Evolutionary conservation across 2,888 invertebrate species (phyloP).

Genomic region (Mystacides longicornis): DNA sequence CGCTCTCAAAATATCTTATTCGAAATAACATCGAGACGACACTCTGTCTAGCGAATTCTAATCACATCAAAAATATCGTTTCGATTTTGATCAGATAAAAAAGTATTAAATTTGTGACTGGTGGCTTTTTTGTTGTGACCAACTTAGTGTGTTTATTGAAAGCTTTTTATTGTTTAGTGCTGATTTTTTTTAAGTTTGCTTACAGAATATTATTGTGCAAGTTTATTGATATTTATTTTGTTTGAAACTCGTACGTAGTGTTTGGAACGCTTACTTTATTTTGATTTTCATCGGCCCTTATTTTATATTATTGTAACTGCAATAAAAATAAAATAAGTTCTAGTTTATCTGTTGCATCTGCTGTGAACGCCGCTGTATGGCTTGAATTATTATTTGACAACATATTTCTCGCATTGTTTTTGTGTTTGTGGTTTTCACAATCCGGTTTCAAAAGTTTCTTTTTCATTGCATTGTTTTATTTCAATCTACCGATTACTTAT

Average conservation of each 20-base stretch:
- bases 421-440: constrained; percentile 12
- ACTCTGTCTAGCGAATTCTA: constrained; percentile 2
- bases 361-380: constrained; percentile 3
- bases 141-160: not conserved
- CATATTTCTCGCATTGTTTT: constrained; percentile 11
- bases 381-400: constrained; percentile 10
- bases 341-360: constrained; percentile 4
- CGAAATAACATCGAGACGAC: constrained; percentile 1
- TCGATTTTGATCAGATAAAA: not conserved
- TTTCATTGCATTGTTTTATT: not conserved
- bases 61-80: not conserved
- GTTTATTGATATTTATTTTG: not conserved
- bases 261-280: not conserved
- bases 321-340: too few species aligned
- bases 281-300: not conserved
- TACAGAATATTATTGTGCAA: not conserved
- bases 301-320: not conserved
- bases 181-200: not conserved
- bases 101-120: not conserved
- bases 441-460: constrained; percentile 7
- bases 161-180: not conserved
- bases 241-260: not conserved
- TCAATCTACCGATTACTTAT: not conserved
- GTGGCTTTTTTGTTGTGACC: not conserved
- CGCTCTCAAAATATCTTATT: not conserved